Evolutionary conservation across 2,888 invertebrate species (phyloP), one percentile per base, ranked within the genome.

Genomic region (Meloe dianella): DNA sequence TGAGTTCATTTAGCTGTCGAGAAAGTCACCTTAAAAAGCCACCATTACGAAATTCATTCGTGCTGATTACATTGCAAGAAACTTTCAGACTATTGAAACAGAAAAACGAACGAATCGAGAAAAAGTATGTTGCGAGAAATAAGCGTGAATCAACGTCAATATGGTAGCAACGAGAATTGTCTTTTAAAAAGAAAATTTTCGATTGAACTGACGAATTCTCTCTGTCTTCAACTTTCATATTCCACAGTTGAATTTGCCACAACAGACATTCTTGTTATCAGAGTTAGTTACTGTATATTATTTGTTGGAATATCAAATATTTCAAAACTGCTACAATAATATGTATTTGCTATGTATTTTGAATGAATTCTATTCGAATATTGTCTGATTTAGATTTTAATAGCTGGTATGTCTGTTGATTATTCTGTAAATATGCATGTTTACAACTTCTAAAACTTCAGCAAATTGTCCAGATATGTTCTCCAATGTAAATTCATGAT

Each of bases 351-450:
- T 51, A 22, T 51, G 9, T 51, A 22, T 51, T 20, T 51, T 51
- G 47, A 51, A 22, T 51, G 20, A 51, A 51, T 51, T 51, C 22
- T 22, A 10, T 22, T 51, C 22, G 47, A 51, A 51, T 51, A 51
- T 51, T 51, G 47, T 51, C 9, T 51, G 1, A 22, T 22, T 20
- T 6, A 51, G 22, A 51, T 51, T 51, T 51, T 51, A 41, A n/a
- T 41, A 41, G n/a, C 38, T 35, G 35, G 35, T 35, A 41, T 41
- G n/a, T 41, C 6, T 41, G 41, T 41, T 41, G 47, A 51, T 51
- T 51, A 41, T 41, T 41, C n/a, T n/a, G n/a, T 41, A 41, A 41
- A 41, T 17, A n/a, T 17, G 17, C 8, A 41, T 41, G 17, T 12
- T 3, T 27, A 17, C 41, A 41, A 41, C 17, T 41, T 41, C 8